A percentile compares a stretch with the other conserved stretches of the same genome.
These are phyloP conservation scores for Diplosoma virens DNA, from an alignment of 23 tunicate genomes.

Conservation along the genomic window DNA sequence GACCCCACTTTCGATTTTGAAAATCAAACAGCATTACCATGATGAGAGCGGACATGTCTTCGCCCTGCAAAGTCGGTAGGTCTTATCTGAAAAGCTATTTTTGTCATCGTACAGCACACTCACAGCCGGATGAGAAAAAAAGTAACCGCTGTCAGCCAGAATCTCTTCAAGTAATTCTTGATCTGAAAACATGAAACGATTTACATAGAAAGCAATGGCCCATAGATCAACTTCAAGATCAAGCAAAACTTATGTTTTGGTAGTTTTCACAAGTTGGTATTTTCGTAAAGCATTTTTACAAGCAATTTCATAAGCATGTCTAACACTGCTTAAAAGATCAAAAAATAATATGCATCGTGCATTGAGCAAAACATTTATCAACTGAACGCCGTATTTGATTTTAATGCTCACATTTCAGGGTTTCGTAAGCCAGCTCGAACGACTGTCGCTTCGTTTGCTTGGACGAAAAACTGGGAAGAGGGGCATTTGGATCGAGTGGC, in stretches of 20 bases:
- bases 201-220: too few relatives aligned
- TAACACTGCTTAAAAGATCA: too few relatives aligned
- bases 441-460: conserved; percentile 72
- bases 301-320: too few relatives aligned
- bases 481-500: not conserved
- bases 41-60: conserved; percentile 76
- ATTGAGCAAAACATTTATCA: too few relatives aligned
- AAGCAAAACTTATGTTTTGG: too few relatives aligned
- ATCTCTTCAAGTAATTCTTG: conserved; percentile 85
- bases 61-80: conserved; percentile 48
- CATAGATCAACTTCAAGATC: too few relatives aligned
- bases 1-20: conserved; percentile 81
- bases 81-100: too few relatives aligned
- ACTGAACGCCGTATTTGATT: too few relatives aligned
- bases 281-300: too few relatives aligned
- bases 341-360: too few relatives aligned
- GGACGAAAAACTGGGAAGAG: conserved; percentile 32
- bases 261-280: too few relatives aligned
- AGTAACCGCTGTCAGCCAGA: conserved; percentile 66
- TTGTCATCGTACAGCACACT: too few relatives aligned
- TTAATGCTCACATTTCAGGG: conserved; percentile 78
- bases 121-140: conserved; percentile 76
- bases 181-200: conserved; percentile 61
- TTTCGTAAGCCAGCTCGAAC: conserved; percentile 74
- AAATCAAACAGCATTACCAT: conserved; percentile 88